phyloP scores from a whole-genome alignment of 2,797 vertebrate genomes.

The Pantherophis vulpinus region DNA sequence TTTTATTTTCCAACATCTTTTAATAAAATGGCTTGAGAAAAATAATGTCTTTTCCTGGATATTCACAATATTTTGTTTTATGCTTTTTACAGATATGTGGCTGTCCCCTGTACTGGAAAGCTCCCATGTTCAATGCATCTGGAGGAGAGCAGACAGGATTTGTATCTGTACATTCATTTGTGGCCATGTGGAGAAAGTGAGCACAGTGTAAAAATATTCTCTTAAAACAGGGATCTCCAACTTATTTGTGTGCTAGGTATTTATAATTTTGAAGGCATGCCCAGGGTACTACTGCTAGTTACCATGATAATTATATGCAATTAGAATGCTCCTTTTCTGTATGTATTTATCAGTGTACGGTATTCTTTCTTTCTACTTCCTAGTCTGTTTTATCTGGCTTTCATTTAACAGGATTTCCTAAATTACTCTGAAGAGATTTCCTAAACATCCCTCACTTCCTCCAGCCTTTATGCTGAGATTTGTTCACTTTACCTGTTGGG shows the following conservation, averaged over 20 bases:
- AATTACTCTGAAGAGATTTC: not conserved
- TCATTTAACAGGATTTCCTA: not conserved
- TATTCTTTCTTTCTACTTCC: not conserved
- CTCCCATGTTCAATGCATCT: conserved; percentile 88
- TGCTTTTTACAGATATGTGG: conserved; percentile 81
- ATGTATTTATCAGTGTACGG: not conserved
- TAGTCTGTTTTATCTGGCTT: not conserved
- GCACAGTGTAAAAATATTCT: conserved; percentile 52
- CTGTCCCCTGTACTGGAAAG: conserved; percentile 97
- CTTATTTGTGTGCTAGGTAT: not conserved
- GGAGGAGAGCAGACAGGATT: conserved; percentile 92
- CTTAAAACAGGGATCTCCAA: not conserved
- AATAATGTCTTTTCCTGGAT: not conserved
- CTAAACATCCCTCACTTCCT: not conserved
- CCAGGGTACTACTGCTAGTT: not conserved
- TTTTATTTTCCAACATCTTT: not conserved
- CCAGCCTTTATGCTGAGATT: not conserved
- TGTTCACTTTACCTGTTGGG: not conserved
- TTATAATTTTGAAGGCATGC: not conserved
- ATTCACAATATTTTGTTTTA: conserved; percentile 1
- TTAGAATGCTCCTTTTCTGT: not conserved
- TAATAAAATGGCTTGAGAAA: not conserved
- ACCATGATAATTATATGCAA: not conserved
- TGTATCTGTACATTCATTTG: conserved; percentile 89
- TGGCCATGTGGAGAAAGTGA: conserved; percentile 96